Evolutionary conservation across 2,888 invertebrate genomes (phyloP).

Genomic region (Fragum fragum): DNA sequence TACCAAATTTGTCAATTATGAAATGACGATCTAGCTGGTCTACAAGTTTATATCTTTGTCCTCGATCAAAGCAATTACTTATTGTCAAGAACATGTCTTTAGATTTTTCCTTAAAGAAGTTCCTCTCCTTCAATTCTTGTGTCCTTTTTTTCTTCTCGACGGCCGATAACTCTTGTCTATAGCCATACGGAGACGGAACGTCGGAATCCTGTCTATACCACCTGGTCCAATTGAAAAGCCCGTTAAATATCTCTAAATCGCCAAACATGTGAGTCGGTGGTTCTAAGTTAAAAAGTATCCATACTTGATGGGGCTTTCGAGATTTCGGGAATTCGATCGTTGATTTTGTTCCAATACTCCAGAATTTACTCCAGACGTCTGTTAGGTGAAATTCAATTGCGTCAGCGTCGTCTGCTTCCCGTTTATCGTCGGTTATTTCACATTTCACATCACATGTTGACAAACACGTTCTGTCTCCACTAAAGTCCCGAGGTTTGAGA

Average conservation of each 20-base stretch:
- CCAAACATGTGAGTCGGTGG: constrained; percentile 74
- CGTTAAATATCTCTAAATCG: constrained; percentile 60
- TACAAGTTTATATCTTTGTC: constrained; percentile 55
- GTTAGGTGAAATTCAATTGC: constrained; percentile 75
- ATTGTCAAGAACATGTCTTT: constrained; percentile 48
- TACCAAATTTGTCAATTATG: constrained; percentile 72
- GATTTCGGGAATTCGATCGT: constrained; percentile 61
- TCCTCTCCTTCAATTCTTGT: constrained; percentile 40
- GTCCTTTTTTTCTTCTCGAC: constrained; percentile 30
- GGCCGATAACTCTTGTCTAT: constrained; percentile 38
- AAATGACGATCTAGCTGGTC: constrained; percentile 56
- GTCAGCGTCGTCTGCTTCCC: constrained; percentile 67
- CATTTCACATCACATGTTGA: constrained; percentile 43
- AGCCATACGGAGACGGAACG: constrained; percentile 72
- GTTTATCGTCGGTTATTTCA: constrained; percentile 66
- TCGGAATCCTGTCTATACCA: constrained; percentile 75
- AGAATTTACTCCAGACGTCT: constrained; percentile 63
- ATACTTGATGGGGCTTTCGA: constrained; percentile 72
- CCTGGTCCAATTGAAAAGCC: constrained; percentile 78
- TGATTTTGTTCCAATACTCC: constrained; percentile 56
- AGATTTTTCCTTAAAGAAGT: constrained; percentile 57
- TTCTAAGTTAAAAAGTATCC: constrained; percentile 76
- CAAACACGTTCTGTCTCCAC: constrained; percentile 33
- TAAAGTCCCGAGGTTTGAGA: background rate
- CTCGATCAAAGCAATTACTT: constrained; percentile 65